Evolutionary conservation across 1,140 invertebrate genomes (phyloP), one percentile per base, ranked within the genome.

Genomic region (Holotrichia oblita): DNA sequence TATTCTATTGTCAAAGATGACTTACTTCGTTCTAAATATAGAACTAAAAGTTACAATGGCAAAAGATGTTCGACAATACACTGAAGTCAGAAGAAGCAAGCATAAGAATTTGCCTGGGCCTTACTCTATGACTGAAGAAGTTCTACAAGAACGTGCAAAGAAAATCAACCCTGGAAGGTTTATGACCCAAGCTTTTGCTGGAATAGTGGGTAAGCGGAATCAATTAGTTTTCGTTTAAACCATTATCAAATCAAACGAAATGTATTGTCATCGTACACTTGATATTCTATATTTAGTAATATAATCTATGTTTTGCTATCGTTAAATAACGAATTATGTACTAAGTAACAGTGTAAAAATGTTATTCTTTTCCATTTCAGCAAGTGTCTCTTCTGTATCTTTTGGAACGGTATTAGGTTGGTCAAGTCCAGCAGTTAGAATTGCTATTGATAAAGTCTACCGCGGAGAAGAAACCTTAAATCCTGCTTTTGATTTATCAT

Each of bases 341-440:
- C n/a, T 40, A 10, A 75, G 27, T 2, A n/a, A 75, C 4, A 75
- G 12, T 75, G n/a, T 41, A 22, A 14, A 24, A 77, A 48, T 22
- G 44, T 6, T 77, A 17, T 69, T 44, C 17, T 73, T 9, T 34
- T 44, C 27, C 72, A 40, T 74, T 81, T 72, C 73, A 83, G 82
- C 79, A 40, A 79, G 77, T 40, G 48, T 82, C 3, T 77, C 77
- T 22, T 44, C 80, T 4, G 17, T 81, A 14, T 80, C 75, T 0
- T 81, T 81, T 55, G 82, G 82, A 20, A 81, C 76, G 0, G 72
- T 75, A 17, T 59, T 83, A 10, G 79, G 79, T 41, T 83, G 82
- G 82, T 78, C 79, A n/a, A 75, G 72, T 40, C 77, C 81, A 0
- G 55, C 73, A 9, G 69, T 80, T 27, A 44, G 75, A 48, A 55